Evolutionary conservation across 2,113 vertebrate genomes (phyloP).

Genomic region (Xenus cinereus): DNA sequence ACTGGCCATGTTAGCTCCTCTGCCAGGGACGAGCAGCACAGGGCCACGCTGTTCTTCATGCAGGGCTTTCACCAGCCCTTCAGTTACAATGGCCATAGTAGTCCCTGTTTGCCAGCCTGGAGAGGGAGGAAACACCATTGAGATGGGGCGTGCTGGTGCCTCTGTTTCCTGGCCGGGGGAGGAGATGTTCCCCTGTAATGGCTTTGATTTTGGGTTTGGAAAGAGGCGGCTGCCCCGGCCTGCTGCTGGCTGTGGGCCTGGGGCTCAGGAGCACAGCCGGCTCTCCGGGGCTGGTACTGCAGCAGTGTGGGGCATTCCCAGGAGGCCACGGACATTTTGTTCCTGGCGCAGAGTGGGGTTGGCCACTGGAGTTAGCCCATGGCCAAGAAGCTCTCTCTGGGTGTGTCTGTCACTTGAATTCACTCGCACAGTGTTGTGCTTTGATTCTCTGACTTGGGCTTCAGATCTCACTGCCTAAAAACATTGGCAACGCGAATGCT

Average conservation of each 20-base stretch:
- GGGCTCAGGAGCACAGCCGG: accelerated
- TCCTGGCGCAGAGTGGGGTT: neutral
- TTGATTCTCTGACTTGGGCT: neutral
- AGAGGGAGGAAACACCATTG: neutral
- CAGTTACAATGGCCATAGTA: accelerated
- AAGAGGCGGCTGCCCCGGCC: accelerated
- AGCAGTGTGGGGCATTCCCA: neutral
- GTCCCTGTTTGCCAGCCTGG: neutral
- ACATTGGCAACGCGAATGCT: neutral
- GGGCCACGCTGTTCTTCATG: accelerated
- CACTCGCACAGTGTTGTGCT: neutral
- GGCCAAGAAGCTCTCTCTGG: neutral
- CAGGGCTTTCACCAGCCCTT: accelerated
- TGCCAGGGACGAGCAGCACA: accelerated
- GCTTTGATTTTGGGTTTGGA: neutral
- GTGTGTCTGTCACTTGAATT: conserved; percentile 5
- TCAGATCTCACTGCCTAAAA: neutral
- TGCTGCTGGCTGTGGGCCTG: neutral
- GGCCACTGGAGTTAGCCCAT: neutral
- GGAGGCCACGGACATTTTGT: neutral
- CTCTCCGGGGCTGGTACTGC: neutral
- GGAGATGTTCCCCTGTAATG: neutral
- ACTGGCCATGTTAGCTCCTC: accelerated
- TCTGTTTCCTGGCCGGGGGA: accelerated
- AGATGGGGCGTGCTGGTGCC: accelerated